Evolutionary conservation across 2,888 invertebrate species (phyloP), one percentile per base, ranked within the genome.

Genomic region (Dendrolimus pini): DNA sequence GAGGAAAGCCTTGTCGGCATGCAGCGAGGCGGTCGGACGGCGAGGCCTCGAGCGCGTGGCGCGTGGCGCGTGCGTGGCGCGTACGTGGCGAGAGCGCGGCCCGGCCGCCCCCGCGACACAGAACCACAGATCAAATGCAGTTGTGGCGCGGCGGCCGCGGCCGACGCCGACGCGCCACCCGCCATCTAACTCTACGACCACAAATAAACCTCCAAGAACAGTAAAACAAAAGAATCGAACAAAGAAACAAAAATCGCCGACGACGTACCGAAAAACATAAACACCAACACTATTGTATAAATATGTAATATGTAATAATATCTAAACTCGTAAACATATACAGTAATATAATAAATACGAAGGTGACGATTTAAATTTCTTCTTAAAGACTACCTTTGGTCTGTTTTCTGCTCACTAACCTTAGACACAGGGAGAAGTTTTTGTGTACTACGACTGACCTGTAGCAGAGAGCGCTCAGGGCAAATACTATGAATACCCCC

Each of bases 371-470:
- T 89, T 86, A 89, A 89, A 89, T 87, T 86, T 90, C 87, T 88
- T 83, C 88, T 88, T 85, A 89, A 88, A 90, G 90, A 93, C 93
- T 93, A 93, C 93, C 93, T 91, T 91, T 93, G 93, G 93, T 92
- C 91, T 91, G 93, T 93, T 93, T 94, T 95, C 95, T 96, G 96
- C 95, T 94, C 95, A 97, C 97, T 97, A 96, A 97, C 97, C 97
- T 97, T 96, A 97, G 96, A 95, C 97, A 97, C 95, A 96, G 96
- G 95, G 96, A 96, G 96, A 96, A 96, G 96, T 96, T 97, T 96
- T 96, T 96, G 96, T 97, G 96, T 95, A 97, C 97, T 96, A 97
- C 97, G 94, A 97, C 97, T 96, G 97, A 97, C 97, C 97, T 97
- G 96, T 98, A 98, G 96, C 98, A 98, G 94, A 98, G 96, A 94